A percentile compares a stretch with the other conserved stretches of the same genome.
phyloP scores from a whole-genome alignment of 2,888 invertebrate species.

The Ochropleura plecta region DNA sequence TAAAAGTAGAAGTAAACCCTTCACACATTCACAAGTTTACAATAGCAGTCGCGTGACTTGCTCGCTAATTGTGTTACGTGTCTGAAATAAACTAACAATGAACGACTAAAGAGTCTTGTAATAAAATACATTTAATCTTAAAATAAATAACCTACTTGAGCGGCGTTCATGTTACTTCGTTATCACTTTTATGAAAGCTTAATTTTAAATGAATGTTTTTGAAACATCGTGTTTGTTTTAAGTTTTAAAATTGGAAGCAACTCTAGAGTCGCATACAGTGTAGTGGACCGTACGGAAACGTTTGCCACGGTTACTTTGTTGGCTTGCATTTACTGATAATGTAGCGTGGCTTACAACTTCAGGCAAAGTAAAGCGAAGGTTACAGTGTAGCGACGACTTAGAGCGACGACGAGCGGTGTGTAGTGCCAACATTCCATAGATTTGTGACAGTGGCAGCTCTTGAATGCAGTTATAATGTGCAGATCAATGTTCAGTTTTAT shows the following conservation, averaged over 20 bases:
- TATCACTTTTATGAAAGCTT: constrained; percentile 16
- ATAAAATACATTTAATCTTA: constrained; percentile 37
- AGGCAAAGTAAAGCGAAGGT: not conserved
- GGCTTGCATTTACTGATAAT: not conserved
- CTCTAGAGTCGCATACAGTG: not conserved
- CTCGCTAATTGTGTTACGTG: constrained; percentile 22
- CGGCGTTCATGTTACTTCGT: constrained; percentile 14
- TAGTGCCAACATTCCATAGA: not conserved
- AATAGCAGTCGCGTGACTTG: constrained; percentile 42
- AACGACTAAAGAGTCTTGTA: constrained; percentile 4
- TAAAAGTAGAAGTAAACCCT: constrained; percentile 11
- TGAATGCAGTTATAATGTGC: not conserved
- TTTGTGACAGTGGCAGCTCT: not conserved
- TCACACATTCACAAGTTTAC: constrained; percentile 24
- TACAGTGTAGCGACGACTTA: not conserved
- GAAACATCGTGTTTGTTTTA: not conserved
- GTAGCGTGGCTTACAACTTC: not conserved
- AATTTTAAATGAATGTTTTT: constrained; percentile 23
- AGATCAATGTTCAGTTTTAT: not conserved
- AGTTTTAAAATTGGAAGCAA: not conserved
- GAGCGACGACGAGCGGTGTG: not conserved
- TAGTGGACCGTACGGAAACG: not conserved
- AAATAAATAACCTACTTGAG: constrained; percentile 16
- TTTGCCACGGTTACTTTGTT: not conserved
- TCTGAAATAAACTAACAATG: constrained; percentile 28